Base-by-base conservation (phyloP, 2,888 invertebrate genomes). In the Epinotia brunnichana region DNA sequence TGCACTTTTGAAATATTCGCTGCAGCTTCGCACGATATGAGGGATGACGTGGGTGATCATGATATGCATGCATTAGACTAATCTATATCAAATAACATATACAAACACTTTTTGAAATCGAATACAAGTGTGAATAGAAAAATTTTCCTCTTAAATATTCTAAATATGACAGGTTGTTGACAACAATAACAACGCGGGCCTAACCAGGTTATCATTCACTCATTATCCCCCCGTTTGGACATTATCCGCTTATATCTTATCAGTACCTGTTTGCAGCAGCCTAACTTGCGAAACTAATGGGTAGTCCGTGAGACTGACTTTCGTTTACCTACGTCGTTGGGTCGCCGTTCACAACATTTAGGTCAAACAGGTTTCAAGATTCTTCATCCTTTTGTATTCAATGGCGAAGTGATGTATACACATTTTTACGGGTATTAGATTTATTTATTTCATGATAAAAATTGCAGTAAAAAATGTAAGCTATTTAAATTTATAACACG, bases 211-310 rank as follows among this genome's bases (percentile, higher is more conserved):
- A 66, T 66, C 59, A 44, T 29, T 51, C 53, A 48, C 57, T 64
- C 17, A 62, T 48, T 56, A 56, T 44, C 62, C 62, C 39, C 10
- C 19, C 35, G 54, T 19, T 57, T 21, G 62, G 62, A 57, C 48
- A 48, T 62, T 73, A 68, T 73, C 68, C 24, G 51, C 62, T 62
- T 62, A 67, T 72, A 73, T 57, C 62, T 73, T 73, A 73, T 63
- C 72, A 62, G 62, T 64, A 53, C 59, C 57, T 67, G 67, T 72
- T 72, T 59, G 63, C 48, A 35, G 39, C 56, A 57, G 56, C 56
- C 41, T 35, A 51, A 51, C 71, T 68, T 68, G 57, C 62, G 68
- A 73, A 68, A 68, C 62, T 73, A 73, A 62, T 73, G 57, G 68
- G 51, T 66, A 66, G 54, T 66, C 64, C 39, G 41, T 54, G 54